Evolutionary conservation across 2,888 invertebrate species (phyloP).

Genomic region (Rhopalosiphum nymphaeae): DNA sequence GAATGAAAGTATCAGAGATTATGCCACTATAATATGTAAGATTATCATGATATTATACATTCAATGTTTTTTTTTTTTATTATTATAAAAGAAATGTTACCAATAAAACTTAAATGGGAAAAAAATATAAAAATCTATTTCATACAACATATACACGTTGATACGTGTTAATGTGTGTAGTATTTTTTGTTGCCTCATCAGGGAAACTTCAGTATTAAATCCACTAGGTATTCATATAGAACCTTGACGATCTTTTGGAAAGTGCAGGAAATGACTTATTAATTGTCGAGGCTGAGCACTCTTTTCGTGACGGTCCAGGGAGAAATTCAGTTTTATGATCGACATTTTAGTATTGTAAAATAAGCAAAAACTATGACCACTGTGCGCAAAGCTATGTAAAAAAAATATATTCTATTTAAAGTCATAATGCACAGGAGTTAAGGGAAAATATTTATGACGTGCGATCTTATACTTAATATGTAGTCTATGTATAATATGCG

Average conservation of each 20-base stretch:
- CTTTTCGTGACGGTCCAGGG: neutral
- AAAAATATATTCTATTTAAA: neutral
- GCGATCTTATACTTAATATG: neutral
- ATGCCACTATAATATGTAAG: neutral
- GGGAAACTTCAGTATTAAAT: neutral
- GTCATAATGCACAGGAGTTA: neutral
- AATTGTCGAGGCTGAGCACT: neutral
- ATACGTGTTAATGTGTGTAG: too few relatives aligned
- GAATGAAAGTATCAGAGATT: neutral
- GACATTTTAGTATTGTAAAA: neutral
- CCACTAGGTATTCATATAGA: neutral
- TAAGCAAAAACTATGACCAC: neutral
- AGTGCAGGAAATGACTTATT: neutral
- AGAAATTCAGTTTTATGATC: neutral
- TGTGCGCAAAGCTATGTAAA: neutral
- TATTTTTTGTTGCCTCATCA: neutral
- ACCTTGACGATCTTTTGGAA: neutral
- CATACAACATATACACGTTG: too few relatives aligned
- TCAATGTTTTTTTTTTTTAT: neutral
- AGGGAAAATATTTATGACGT: slow-evolving; percentile 24
- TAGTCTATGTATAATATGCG: neutral
- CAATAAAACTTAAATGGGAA: neutral
- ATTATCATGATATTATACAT: neutral
- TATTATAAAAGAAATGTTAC: neutral
- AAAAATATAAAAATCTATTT: neutral